Evolutionary conservation across 2,797 vertebrate genomes (phyloP).

Genomic region (Poecilia picta): DNA sequence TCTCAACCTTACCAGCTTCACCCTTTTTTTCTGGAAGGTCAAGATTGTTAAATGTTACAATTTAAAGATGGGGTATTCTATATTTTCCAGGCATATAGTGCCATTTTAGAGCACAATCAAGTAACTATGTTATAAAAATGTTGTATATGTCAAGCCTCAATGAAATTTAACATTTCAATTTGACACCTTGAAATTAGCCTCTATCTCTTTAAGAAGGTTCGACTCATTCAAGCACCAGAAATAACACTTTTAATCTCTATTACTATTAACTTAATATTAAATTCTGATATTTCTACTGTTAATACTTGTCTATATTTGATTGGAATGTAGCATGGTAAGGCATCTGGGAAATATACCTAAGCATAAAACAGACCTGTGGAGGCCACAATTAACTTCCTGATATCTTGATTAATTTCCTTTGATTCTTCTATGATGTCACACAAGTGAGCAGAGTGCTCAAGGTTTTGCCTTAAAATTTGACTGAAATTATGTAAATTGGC

Average conservation of each 20-base stretch:
- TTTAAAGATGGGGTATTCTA: background rate
- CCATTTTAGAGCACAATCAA: background rate
- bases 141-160: too few relatives aligned
- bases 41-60: background rate
- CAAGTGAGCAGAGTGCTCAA: background rate
- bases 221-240: background rate
- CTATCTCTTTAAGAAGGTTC: too few relatives aligned
- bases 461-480: background rate
- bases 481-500: background rate
- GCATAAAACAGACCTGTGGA: background rate
- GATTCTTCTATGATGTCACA: background rate
- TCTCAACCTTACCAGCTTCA: background rate
- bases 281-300: background rate
- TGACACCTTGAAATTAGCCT: too few relatives aligned
- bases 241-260: background rate
- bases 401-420: background rate
- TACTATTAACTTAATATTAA: too few relatives aligned
- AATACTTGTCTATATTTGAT: background rate
- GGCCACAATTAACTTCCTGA: background rate
- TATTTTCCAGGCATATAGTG: background rate
- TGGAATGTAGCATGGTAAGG: background rate
- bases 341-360: background rate
- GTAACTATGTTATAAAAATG: too few relatives aligned
- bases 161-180: too few relatives aligned
- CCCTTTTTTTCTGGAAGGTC: background rate